Evolutionary conservation across 2,797 vertebrate genomes (phyloP).

Genomic region (Natrix natrix): DNA sequence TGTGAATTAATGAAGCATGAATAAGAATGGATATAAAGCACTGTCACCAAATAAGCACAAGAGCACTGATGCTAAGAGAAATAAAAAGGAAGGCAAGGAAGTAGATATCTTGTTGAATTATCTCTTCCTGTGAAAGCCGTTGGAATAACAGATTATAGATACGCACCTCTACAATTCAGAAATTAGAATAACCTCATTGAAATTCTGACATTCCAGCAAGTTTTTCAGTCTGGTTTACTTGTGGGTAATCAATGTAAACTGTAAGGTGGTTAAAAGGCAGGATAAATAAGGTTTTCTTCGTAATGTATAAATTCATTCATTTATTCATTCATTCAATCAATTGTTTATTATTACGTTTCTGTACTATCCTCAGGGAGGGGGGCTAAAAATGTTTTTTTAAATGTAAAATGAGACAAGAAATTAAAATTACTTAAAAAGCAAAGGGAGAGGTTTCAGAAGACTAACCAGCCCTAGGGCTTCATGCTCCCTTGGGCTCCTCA

Average conservation of each 20-base stretch:
- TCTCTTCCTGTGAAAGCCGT: background rate
- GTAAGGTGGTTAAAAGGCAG: background rate
- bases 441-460: background rate
- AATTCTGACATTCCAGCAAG: background rate
- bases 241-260: constrained; percentile 11
- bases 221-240: background rate
- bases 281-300: background rate
- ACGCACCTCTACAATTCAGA: too few relatives aligned
- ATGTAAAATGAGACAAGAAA: background rate
- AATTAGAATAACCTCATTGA: background rate
- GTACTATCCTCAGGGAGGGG: background rate
- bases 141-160: background rate
- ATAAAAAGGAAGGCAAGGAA: background rate
- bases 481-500: background rate
- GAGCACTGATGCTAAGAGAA: background rate
- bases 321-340: background rate
- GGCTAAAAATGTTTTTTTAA: background rate
- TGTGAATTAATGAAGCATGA: background rate
- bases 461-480: background rate
- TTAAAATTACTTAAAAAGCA: background rate
- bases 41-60: background rate
- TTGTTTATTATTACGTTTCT: background rate
- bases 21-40: background rate
- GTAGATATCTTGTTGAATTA: background rate
- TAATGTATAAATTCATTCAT: background rate